Evolutionary conservation across 2,888 invertebrate species (phyloP).

Genomic region (Acleris emargana): DNA sequence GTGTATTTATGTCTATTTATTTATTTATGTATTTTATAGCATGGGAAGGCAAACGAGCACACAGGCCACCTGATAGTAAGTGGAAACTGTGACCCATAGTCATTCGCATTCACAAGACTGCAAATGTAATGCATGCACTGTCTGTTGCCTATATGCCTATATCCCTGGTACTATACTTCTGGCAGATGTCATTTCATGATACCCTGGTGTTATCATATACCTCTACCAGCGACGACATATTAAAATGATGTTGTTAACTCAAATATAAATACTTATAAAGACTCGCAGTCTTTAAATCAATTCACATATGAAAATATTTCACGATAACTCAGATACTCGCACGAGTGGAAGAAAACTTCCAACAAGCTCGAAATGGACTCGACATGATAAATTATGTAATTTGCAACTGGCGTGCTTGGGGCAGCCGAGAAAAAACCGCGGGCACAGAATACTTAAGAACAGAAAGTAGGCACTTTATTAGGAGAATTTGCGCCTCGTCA

Average conservation of each 20-base stretch:
- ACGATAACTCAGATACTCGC: constrained; percentile 33
- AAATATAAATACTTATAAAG: not conserved
- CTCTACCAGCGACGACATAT: too few relatives aligned
- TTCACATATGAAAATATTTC: constrained; percentile 25
- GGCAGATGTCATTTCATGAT: too few relatives aligned
- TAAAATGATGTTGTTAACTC: not conserved
- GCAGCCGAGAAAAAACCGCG: constrained; percentile 33
- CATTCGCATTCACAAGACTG: too few relatives aligned
- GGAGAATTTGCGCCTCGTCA: not conserved
- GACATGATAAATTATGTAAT: constrained; percentile 39
- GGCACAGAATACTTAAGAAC: constrained; percentile 13
- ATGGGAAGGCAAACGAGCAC: too few relatives aligned
- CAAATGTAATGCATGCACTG: too few relatives aligned
- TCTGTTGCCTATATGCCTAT: too few relatives aligned
- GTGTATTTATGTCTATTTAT: too few relatives aligned
- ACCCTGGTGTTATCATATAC: too few relatives aligned
- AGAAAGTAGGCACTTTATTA: constrained; percentile 6
- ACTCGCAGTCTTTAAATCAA: constrained; percentile 8
- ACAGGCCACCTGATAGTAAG: too few relatives aligned
- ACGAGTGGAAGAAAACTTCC: constrained; percentile 33
- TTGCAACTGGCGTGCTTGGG: constrained; percentile 36
- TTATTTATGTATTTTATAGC: too few relatives aligned
- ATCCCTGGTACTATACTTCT: too few relatives aligned
- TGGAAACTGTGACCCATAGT: too few relatives aligned
- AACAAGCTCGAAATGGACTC: constrained; percentile 34